Base-by-base conservation (phyloP, 1,140 invertebrate genomes). In the Mylabris phalerata region DNA sequence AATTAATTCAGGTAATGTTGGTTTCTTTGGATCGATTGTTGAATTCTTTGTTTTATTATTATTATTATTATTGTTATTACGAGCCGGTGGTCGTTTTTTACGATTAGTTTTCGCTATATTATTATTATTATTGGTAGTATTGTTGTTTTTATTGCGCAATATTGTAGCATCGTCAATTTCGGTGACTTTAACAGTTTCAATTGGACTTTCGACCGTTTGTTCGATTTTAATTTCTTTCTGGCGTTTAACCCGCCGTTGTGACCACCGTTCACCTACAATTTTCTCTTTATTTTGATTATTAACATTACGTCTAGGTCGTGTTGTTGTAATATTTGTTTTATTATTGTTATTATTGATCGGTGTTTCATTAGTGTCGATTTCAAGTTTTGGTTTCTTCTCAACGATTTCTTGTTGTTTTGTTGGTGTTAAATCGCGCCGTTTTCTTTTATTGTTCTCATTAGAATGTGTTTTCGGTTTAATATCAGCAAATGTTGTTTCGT, bases 401-500 rank as follows among this genome's bases (percentile, higher is more conserved):
- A 55, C 60, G 1, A 39, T 50, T 48, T 71, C 67, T 42, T 42
- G 9, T n/a, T 42, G 41, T 42, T 10, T 10, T 19, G 48, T 19
- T 44, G 62, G 55, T 26, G 24, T 32, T 4, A 59, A 57, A 45
- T 71, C 65, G 40, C 50, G 64, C 11, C 67, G 59, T 58, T 69
- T 74, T 4, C 73, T 59, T 50, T 74, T 74, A 47, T 48, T 57
- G n/a, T 59, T 64, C 11, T 62, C 59, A 32, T 32, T 32, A 0
- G 4, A 5, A 13, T 50, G 46, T 44, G 3, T 52, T 47, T 64
- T 66, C 13, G 55, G 52, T 55, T 73, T 72, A n/a, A 67, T 51
- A 59, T 73, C 71, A 1, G 62, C 63, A 56, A 66, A 82, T 10
- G 79, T 81, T 19, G 78, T 78, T 67, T 83, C 80, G 51, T 81